Evolutionary conservation across 2,888 invertebrate species (phyloP).

Genomic region (Sphaerolaimus hirsutus): DNA sequence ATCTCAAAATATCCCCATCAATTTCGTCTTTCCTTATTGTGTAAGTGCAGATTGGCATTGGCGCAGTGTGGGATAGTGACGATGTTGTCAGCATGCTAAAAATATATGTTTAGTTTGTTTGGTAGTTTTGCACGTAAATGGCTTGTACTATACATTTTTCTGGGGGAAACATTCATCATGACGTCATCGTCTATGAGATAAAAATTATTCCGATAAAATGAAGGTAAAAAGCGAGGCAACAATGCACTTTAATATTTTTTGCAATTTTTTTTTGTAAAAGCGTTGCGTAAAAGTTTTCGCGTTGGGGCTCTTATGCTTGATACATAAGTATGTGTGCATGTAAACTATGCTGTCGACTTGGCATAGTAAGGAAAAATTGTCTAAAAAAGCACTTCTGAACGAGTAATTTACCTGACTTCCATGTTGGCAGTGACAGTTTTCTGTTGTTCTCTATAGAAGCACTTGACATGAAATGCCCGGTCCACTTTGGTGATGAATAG

Average conservation of each 20-base stretch:
- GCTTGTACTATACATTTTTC: background rate
- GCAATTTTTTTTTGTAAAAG: too few species aligned
- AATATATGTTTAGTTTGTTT: background rate
- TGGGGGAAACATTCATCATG: too few species aligned
- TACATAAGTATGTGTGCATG: too few species aligned
- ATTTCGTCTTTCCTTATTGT: conserved; percentile 22
- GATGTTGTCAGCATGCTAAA: conserved; percentile 19
- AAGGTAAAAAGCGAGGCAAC: too few species aligned
- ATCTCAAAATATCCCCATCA: conserved; percentile 19
- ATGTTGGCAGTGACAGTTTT: conserved; percentile 15
- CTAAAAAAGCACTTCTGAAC: too few species aligned
- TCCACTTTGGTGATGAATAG: conserved; percentile 15
- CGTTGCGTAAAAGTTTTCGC: too few species aligned
- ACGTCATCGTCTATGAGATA: too few species aligned
- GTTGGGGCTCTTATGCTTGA: too few species aligned
- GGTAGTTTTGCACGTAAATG: background rate
- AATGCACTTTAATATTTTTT: too few species aligned
- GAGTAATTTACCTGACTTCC: conserved; percentile 18
- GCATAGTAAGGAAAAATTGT: too few species aligned
- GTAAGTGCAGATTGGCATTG: conserved; percentile 21
- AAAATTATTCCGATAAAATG: background rate
- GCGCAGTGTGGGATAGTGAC: conserved; percentile 14
- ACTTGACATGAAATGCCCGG: conserved; percentile 23
- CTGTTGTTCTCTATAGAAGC: conserved; percentile 20
- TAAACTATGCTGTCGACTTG: too few species aligned